Evolutionary conservation across 2,888 invertebrate genomes (phyloP).

Genomic region (Resseliella maxima): DNA sequence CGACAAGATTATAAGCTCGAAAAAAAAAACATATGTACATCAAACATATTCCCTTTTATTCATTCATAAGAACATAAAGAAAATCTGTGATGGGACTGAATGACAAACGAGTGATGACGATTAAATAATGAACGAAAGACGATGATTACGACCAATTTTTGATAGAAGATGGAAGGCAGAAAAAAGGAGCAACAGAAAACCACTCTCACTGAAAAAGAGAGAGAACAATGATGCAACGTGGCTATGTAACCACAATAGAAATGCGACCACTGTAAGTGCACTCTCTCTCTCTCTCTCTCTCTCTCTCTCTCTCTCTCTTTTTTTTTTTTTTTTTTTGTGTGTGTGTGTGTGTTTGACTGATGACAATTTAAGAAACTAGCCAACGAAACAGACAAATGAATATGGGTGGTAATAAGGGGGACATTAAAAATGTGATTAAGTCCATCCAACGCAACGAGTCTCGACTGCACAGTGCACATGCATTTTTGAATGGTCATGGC

Average conservation of each 20-base stretch:
- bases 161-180: too few relatives aligned
- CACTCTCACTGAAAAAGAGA: too few relatives aligned
- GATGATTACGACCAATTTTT: too few relatives aligned
- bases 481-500: not conserved
- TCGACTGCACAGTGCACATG: not conserved
- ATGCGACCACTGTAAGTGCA: not conserved
- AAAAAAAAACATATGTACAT: slow-evolving; percentile 17
- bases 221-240: too few relatives aligned
- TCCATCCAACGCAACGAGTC: not conserved
- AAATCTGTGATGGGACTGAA: not conserved
- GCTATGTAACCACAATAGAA: not conserved
- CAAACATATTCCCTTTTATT: not conserved
- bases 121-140: too few relatives aligned
- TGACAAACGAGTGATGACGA: too few relatives aligned
- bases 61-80: not conserved
- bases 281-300: too few relatives aligned
- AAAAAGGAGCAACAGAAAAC: too few relatives aligned
- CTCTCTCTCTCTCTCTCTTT: not conserved
- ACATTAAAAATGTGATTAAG: slow-evolving; percentile 31
- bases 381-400: not conserved
- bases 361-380: not conserved
- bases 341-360: not conserved
- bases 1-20: not conserved
- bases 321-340: not conserved
- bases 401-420: not conserved